Evolutionary conservation across 2,888 invertebrate species (phyloP), one percentile per base, ranked within the genome.

Genomic region (Aphodius granarius): DNA sequence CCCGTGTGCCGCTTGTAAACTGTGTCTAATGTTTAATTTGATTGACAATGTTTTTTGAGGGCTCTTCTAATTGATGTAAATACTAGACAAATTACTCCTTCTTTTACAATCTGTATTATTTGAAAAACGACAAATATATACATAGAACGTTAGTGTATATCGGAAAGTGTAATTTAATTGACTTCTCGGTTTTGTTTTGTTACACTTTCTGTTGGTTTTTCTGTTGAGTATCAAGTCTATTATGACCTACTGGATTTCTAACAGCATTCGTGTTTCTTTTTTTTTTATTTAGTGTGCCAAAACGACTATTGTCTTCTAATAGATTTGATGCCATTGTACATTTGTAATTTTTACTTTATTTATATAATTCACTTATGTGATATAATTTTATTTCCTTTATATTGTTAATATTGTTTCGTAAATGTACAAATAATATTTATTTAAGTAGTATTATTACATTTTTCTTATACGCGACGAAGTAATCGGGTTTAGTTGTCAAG

Each of bases 371-470:
- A 73, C 75, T 66, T 73, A 72, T 75, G 75, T 75, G 75, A 75
- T 75, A 75, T 73, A 66, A 73, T 74, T 74, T 74, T 70, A 71
- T 43, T 43, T 70, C 63, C 73, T 73, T 73, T 73, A 71, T 74
- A 74, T 70, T 74, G 74, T 72, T 75, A 75, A 75, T 75, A 72
- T 72, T 75, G 73, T 75, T 75, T 72, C 72, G 72, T 72, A 66
- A 75, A 73, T 75, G 75, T 75, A 75, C 75, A 75, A 75, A 75
- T 72, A 72, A 75, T 75, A 75, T 75, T 75, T 75, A 75, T 75
- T 75, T 75, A 75, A 75, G 75, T 75, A 75, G 75, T 63, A 63
- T 75, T 73, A 72, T 63, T n/a, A n/a, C n/a, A n/a, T 66, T 75
- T 73, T 63, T 22, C 66, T 22, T 66, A 68, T 63, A 75, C 72